Percentiles rank a stretch among this genome's conserved stretches.
Evolutionary conservation across 2,797 vertebrate genomes (phyloP).

Genomic region (Hozukius guyotensis): DNA sequence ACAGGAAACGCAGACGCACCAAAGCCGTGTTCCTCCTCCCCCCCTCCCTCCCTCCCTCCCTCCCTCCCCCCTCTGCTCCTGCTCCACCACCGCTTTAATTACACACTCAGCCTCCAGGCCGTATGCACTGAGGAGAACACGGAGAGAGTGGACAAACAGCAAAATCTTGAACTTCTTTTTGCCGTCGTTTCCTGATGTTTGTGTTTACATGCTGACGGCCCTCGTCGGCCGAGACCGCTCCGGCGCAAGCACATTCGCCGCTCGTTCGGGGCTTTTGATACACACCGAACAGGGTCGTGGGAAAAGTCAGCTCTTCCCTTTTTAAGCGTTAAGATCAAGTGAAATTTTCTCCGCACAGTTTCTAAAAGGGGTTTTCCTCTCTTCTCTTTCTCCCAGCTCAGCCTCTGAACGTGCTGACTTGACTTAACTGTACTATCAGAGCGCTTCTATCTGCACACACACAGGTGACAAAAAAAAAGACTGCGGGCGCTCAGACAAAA

Average conservation of each 20-base stretch:
- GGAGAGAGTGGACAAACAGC: conserved; percentile 26
- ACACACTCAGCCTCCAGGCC: conserved; percentile 51
- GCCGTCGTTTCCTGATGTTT: conserved; percentile 19
- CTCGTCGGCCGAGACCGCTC: neutral
- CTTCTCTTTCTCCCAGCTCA: conserved; percentile 14
- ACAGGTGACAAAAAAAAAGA: neutral
- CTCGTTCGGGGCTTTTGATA: conserved; percentile 46
- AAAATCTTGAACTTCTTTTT: conserved; percentile 17
- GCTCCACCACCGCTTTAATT: conserved; percentile 56
- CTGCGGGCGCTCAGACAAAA: neutral
- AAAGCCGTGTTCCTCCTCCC: conserved; percentile 7
- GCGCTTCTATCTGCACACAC: neutral
- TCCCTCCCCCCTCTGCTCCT: neutral
- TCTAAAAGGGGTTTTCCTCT: neutral
- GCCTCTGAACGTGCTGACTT: conserved; percentile 29
- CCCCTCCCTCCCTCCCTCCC: accelerated
- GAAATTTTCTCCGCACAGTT: conserved; percentile 1
- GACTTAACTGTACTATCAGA: conserved; percentile 11
- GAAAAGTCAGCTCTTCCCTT: conserved; percentile 41
- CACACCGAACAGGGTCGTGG: conserved; percentile 39
- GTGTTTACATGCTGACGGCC: conserved; percentile 24
- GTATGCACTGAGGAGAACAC: conserved; percentile 19
- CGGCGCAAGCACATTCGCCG: neutral
- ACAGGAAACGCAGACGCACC: conserved; percentile 74
- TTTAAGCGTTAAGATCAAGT: conserved; percentile 47